phyloP scores from a whole-genome alignment of 2,113 vertebrate genomes.

The Smithornis capensis region DNA sequence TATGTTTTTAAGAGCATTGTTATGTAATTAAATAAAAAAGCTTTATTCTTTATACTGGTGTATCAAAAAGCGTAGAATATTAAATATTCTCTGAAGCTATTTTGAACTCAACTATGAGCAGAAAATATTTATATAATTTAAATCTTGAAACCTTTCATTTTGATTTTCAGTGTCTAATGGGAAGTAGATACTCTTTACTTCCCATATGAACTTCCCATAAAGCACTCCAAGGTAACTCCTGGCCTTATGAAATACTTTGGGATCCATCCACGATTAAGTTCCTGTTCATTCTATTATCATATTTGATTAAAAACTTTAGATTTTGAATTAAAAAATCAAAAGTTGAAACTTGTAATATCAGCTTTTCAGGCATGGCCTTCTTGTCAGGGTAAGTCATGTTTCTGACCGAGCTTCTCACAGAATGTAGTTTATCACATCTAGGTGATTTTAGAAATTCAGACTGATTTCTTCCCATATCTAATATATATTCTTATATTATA shows the following conservation, averaged over 20 bases:
- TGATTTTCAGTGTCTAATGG: not conserved
- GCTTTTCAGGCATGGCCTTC: not conserved
- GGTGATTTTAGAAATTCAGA: not conserved
- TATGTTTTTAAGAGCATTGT: not conserved
- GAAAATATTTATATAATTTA: not conserved
- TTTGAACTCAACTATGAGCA: not conserved
- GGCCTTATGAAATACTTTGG: not conserved
- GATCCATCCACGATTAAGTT: not conserved
- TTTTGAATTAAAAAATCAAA: not conserved
- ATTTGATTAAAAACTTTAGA: not conserved
- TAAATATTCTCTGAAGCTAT: not conserved
- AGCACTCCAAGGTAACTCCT: not conserved
- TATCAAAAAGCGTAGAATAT: not conserved
- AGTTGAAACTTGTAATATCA: not conserved
- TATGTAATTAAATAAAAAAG: not conserved
- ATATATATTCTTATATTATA: not conserved
- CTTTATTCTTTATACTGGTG: not conserved
- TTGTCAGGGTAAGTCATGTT: not conserved
- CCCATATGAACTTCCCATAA: not conserved
- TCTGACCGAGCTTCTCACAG: not conserved
- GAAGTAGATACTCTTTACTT: not conserved
- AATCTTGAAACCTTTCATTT: not conserved
- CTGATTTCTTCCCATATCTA: not conserved
- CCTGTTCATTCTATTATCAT: not conserved
- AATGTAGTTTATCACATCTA: not conserved